These are phyloP conservation scores for Creontiades dilutus DNA, from an alignment of 2,888 invertebrate species.

Conservation along the genomic window DNA sequence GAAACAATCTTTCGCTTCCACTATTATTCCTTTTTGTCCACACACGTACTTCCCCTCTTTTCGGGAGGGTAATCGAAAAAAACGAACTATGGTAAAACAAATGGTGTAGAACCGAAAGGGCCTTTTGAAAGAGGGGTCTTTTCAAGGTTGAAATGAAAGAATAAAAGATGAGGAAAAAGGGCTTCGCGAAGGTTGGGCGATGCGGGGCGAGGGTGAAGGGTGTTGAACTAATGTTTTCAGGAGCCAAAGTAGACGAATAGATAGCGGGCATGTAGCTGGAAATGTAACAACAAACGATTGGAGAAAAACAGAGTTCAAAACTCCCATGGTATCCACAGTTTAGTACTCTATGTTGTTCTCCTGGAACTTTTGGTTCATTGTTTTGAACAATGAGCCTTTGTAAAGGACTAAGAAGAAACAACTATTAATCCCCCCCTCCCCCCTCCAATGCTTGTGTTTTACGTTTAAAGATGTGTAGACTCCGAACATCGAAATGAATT, in stretches of 20 bases:
- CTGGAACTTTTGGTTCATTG: too few species aligned
- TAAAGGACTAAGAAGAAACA: too few species aligned
- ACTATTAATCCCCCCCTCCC: too few species aligned
- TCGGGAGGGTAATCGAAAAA: neutral
- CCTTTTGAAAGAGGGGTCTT: neutral
- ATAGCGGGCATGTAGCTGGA: neutral
- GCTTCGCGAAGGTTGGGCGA: neutral
- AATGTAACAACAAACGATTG: neutral
- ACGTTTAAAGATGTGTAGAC: too few species aligned
- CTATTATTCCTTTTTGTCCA: conserved; percentile 24
- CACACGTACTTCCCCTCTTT: neutral
- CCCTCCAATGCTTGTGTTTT: too few species aligned
- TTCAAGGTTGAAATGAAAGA: neutral
- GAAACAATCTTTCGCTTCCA: conserved; percentile 16
- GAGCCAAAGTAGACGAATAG: neutral
- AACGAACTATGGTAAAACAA: neutral
- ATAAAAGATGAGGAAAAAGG: neutral
- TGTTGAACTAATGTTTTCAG: neutral
- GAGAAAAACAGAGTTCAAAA: neutral
- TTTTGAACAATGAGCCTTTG: too few species aligned
- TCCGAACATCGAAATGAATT: too few species aligned
- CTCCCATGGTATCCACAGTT: neutral
- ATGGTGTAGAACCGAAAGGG: neutral
- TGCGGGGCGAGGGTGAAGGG: neutral
- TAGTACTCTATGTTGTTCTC: too few species aligned